Percentiles rank a stretch among this genome's conserved stretches.
Conservation (phyloP, 2,113 vertebrate genomes). For the Holacanthus passer region DNA sequence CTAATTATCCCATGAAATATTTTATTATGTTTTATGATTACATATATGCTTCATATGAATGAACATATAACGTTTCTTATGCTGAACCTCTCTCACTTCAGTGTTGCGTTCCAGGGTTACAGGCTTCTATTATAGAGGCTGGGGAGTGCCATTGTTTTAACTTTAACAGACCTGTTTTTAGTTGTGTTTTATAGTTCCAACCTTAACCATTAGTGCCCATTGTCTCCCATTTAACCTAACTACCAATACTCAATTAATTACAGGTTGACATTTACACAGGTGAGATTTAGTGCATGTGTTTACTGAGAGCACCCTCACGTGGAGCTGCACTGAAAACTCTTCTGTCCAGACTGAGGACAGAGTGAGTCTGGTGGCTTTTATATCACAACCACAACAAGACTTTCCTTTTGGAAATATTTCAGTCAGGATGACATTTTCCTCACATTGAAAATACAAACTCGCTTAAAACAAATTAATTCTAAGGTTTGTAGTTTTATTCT, state of each 20-base stretch:
- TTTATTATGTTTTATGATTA: no score
- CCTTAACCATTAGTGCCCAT: neutral
- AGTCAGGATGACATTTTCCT: neutral
- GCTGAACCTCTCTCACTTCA: no score
- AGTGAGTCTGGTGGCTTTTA: neutral
- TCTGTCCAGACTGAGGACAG: neutral
- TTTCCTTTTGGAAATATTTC: neutral
- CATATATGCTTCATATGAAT: no score
- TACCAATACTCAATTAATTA: neutral
- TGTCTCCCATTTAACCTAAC: neutral
- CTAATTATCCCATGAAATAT: no score
- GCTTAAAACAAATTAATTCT: neutral
- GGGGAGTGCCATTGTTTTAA: no score
- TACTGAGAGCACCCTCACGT: neutral
- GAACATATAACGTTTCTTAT: no score
- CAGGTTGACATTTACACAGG: neutral
- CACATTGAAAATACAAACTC: neutral
- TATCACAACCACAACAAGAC: neutral
- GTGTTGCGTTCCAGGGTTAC: no score
- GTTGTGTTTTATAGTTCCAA: no score
- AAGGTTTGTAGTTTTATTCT: neutral
- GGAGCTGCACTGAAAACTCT: neutral
- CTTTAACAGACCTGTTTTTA: no score
- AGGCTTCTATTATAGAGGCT: no score
- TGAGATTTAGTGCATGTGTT: neutral